Evolutionary conservation across 2,888 invertebrate species (phyloP).

Genomic region (Orchesellides sinensis): DNA sequence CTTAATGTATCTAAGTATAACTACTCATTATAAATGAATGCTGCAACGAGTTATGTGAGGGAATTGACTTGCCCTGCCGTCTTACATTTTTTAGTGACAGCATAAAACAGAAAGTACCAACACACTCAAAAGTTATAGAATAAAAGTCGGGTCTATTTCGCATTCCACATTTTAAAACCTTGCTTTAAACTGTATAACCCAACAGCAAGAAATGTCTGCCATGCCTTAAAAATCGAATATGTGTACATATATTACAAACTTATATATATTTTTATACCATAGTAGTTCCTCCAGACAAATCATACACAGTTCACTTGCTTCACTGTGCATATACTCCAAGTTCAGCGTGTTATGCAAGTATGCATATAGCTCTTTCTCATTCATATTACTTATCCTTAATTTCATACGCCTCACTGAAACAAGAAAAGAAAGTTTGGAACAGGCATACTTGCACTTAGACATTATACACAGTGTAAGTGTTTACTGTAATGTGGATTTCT

Average conservation of each 20-base stretch:
- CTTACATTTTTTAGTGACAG: slow-evolving; percentile 8
- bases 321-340: not conserved
- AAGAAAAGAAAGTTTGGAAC: slow-evolving; percentile 37
- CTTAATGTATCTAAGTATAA: not conserved
- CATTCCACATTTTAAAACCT: not conserved
- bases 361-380: slow-evolving; percentile 6
- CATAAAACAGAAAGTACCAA: not conserved
- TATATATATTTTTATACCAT: not conserved
- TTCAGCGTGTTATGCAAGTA: not conserved
- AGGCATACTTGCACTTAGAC: not conserved
- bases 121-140: not conserved
- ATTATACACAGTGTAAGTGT: not conserved
- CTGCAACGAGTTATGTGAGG: not conserved
- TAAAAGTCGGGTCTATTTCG: not conserved
- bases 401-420: slow-evolving; percentile 36
- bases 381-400: slow-evolving; percentile 25
- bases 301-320: slow-evolving; percentile 20
- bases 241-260: not conserved
- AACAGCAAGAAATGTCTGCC: too few species aligned
- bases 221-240: too few species aligned
- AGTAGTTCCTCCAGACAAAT: not conserved
- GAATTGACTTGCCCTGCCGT: not conserved
- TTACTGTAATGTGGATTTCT: not conserved
- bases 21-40: slow-evolving; percentile 20
- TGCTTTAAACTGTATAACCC: too few species aligned